Evolutionary conservation across 2,888 invertebrate genomes (phyloP).

Genomic region (Globia sparganii): DNA sequence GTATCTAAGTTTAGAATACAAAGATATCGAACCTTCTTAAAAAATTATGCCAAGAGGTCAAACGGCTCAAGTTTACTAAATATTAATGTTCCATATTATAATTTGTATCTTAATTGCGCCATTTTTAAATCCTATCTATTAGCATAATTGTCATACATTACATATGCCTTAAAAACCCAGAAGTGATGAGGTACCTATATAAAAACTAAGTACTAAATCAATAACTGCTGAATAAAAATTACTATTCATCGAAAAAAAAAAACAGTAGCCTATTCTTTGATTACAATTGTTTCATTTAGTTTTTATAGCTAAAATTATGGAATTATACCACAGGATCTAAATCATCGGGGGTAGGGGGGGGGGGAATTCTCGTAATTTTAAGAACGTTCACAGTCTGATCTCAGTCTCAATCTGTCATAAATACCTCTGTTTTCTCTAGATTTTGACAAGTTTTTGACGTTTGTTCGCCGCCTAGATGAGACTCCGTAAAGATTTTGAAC

Average conservation of each 20-base stretch:
- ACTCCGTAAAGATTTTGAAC: background rate
- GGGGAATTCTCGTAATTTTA: background rate
- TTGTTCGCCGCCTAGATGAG: background rate
- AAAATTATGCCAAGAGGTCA: conserved; percentile 36
- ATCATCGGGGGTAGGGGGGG: accelerated
- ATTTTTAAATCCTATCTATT: background rate
- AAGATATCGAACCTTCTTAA: conserved; percentile 18
- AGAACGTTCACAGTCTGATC: too few species aligned
- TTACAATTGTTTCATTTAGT: background rate
- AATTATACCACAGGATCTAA: background rate
- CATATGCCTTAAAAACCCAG: background rate
- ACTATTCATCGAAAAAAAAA: background rate
- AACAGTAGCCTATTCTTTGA: background rate
- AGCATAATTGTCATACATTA: background rate
- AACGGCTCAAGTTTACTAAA: conserved; percentile 14
- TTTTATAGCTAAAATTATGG: background rate
- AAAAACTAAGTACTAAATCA: background rate
- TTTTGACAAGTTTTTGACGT: background rate
- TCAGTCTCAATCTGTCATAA: background rate
- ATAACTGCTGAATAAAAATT: background rate
- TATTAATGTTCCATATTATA: background rate
- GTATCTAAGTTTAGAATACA: conserved; percentile 20
- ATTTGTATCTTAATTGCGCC: conserved; percentile 13
- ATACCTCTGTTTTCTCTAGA: background rate
- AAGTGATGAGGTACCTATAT: background rate